phyloP scores from a whole-genome alignment of 2,888 invertebrate genomes.

The Ellobium chinense region DNA sequence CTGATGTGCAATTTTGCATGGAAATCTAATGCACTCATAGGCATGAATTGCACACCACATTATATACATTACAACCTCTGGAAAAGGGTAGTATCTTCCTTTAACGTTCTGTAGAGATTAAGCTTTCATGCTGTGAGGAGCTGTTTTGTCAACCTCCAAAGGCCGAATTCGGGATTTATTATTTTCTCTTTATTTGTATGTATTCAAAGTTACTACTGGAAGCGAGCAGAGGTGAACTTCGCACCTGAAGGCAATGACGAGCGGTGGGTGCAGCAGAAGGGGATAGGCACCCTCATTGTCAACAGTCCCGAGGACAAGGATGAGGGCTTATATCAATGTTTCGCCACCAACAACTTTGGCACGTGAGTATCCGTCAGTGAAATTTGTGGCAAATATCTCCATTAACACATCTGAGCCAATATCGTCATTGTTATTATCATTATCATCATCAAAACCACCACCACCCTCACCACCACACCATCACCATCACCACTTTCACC shows the following conservation, averaged over 20 bases:
- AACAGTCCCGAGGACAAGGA: constrained; percentile 93
- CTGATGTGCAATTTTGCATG: no score
- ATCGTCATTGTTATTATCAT: no score
- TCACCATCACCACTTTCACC: background rate
- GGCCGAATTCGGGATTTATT: no score
- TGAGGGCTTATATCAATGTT: constrained; percentile 96
- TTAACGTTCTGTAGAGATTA: no score
- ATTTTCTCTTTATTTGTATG: no score
- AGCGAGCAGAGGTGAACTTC: constrained; percentile 96
- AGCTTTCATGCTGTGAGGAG: no score
- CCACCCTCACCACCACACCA: background rate
- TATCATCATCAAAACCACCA: background rate
- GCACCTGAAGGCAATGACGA: constrained; percentile 96
- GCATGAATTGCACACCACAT: no score
- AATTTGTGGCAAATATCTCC: background rate
- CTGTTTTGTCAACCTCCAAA: no score
- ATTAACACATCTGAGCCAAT: no score
- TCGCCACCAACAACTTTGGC: constrained; percentile 95
- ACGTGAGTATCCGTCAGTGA: constrained; percentile 12
- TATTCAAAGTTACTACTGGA: constrained; percentile 90
- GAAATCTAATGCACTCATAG: no score
- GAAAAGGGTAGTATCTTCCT: no score
- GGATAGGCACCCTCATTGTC: constrained; percentile 93
- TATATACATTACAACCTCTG: no score
- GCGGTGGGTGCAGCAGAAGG: constrained; percentile 93